Percentiles rank a stretch among this genome's conserved stretches.
Evolutionary conservation across 2,888 invertebrate genomes (phyloP).

Genomic region (Drosophila peninsularis): DNA sequence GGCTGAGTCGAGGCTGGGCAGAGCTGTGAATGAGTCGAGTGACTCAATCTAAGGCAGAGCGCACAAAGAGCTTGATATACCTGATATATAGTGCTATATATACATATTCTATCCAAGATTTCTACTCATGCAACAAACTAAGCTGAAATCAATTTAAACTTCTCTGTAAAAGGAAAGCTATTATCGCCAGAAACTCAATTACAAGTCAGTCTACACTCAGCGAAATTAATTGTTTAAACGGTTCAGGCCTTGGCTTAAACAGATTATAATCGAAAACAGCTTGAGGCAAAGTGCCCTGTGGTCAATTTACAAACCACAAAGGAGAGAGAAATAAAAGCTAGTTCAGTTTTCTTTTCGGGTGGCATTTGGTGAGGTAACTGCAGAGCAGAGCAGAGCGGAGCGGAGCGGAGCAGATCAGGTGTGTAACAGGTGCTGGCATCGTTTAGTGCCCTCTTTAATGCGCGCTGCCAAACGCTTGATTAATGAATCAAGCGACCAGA

Average conservation of each 20-base stretch:
- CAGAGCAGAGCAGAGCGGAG: constrained; percentile 54
- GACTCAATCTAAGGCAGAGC: not conserved
- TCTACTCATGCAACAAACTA: not conserved
- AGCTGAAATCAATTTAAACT: not conserved
- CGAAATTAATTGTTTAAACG: constrained; percentile 20
- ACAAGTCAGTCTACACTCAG: not conserved
- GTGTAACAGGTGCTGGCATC: constrained; percentile 28
- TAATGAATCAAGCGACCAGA: constrained; percentile 50
- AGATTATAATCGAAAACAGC: constrained; percentile 22
- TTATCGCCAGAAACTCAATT: not conserved
- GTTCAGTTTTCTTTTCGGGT: constrained; percentile 28
- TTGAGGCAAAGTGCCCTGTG: constrained; percentile 12
- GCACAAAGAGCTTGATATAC: not conserved
- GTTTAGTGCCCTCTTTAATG: constrained; percentile 23
- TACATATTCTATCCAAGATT: not conserved
- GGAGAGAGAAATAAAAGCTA: not conserved
- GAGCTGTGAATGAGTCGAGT: not conserved
- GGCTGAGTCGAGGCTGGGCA: not conserved
- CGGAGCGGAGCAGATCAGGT: constrained; percentile 64
- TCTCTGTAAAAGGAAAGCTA: not conserved
- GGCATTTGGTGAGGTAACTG: constrained; percentile 31
- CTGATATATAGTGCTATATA: not conserved
- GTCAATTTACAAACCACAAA: constrained; percentile 3
- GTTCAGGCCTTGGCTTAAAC: constrained; percentile 2
- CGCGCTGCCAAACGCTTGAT: constrained; percentile 52